Conservation (phyloP, 1,140 invertebrate genomes). For the Drosophila erecta region DNA sequence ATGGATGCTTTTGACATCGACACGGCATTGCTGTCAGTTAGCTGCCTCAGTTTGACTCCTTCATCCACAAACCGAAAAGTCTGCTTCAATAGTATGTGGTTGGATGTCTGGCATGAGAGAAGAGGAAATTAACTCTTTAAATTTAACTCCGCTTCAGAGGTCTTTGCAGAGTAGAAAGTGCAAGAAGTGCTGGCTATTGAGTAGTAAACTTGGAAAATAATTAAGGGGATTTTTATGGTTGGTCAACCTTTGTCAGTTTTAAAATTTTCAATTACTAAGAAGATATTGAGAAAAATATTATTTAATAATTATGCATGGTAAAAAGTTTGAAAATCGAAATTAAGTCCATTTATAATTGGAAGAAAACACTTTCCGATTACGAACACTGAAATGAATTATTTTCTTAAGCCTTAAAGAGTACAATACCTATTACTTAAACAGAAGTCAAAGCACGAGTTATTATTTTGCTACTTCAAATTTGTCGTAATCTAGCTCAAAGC, state of each 20-base stretch:
- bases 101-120: conserved; percentile 4
- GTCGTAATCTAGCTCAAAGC: neutral
- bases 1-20: conserved; percentile 53
- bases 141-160: conserved; percentile 18
- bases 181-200: neutral
- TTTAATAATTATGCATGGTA: too few species aligned
- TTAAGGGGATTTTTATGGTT: neutral
- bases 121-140: conserved; percentile 70
- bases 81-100: conserved; percentile 16
- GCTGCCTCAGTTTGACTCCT: conserved; percentile 29
- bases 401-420: neutral
- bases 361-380: too few species aligned
- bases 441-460: neutral
- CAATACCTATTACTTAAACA: too few species aligned
- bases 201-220: conserved; percentile 6
- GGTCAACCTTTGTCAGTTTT: too few species aligned
- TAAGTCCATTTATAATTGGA: too few species aligned
- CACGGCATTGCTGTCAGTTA: conserved; percentile 57
- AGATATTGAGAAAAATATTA: too few species aligned
- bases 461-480: neutral
- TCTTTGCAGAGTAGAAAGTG: neutral
- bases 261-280: too few species aligned
- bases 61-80: neutral
- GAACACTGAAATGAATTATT: neutral
- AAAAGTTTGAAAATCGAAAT: too few species aligned